Evolutionary conservation across 1,140 invertebrate genomes (phyloP).

Genomic region (Campoletis sonorensis): DNA sequence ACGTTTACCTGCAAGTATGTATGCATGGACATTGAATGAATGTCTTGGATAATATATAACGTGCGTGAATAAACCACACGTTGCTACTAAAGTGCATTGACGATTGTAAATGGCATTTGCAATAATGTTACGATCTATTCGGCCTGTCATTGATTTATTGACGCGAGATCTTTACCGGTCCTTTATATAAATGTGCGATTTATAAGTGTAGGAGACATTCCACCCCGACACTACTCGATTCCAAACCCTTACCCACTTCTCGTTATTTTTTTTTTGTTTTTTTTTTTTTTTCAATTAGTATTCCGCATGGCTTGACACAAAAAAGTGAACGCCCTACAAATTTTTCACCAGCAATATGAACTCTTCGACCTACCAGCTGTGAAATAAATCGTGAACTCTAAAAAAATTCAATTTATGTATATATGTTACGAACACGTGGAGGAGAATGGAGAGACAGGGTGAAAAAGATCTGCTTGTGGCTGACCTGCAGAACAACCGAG

Average conservation of each 20-base stretch:
- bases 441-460: not conserved
- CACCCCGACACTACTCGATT: not conserved
- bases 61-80: slow-evolving; percentile 1
- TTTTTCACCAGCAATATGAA: too few species aligned
- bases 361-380: not conserved
- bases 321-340: not conserved
- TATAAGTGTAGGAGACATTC: slow-evolving; percentile 11
- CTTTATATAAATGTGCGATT: not conserved
- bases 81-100: not conserved
- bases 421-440: not conserved
- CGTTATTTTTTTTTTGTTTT: too few species aligned
- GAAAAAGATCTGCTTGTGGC: slow-evolving; percentile 25
- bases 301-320: slow-evolving; percentile 1
- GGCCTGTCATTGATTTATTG: slow-evolving; percentile 38
- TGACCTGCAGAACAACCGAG: slow-evolving; percentile 19
- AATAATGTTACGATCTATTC: slow-evolving; percentile 31
- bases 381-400: not conserved
- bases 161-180: slow-evolving; percentile 5
- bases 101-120: slow-evolving; percentile 38
- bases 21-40: slow-evolving; percentile 19
- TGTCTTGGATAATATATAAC: slow-evolving; percentile 6
- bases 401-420: slow-evolving; percentile 11
- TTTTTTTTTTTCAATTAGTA: slow-evolving; percentile 9
- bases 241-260: not conserved
- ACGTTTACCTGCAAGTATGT: not conserved